phyloP scores from a whole-genome alignment of 2,113 vertebrate species.

The Limnothrissa miodon region DNA sequence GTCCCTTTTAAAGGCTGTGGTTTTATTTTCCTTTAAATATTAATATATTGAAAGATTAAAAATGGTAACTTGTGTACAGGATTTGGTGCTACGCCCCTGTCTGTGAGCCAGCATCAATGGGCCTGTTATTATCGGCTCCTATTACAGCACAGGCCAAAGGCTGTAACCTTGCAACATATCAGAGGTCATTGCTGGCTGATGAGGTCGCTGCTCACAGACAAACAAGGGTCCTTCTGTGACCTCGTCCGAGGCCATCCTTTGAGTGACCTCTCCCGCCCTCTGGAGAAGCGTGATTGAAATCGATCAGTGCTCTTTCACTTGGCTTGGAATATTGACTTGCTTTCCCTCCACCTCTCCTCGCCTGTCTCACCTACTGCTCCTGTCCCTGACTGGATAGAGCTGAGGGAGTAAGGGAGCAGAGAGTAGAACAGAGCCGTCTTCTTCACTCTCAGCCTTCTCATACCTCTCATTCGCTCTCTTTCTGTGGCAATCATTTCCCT shows the following conservation, averaged over 20 bases:
- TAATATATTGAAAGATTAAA: too few relatives aligned
- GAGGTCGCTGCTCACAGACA: background rate
- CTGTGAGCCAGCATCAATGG: background rate
- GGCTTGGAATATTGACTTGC: slow-evolving; percentile 37
- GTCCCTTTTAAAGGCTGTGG: too few relatives aligned
- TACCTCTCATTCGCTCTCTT: background rate
- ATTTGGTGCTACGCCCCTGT: too few relatives aligned
- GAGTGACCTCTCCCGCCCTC: slow-evolving; percentile 1
- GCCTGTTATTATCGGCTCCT: background rate
- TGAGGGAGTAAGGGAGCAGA: background rate
- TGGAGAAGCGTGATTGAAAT: slow-evolving; percentile 45
- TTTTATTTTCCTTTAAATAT: too few relatives aligned
- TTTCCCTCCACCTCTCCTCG: slow-evolving; percentile 20
- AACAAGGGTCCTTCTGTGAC: background rate
- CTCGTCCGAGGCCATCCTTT: background rate
- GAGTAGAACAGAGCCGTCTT: background rate
- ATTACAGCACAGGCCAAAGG: slow-evolving; percentile 14
- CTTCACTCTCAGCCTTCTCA: background rate
- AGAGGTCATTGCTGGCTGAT: slow-evolving; percentile 8
- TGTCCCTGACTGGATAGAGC: background rate
- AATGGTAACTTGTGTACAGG: too few relatives aligned
- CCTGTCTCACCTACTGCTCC: background rate
- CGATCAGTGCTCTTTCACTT: slow-evolving; percentile 47
- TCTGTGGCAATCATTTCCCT: background rate
- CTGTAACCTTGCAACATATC: slow-evolving; percentile 1